phyloP scores from a whole-genome alignment of 64 coral and sea anemone genomes.

The Platygyra sinensis region DNA sequence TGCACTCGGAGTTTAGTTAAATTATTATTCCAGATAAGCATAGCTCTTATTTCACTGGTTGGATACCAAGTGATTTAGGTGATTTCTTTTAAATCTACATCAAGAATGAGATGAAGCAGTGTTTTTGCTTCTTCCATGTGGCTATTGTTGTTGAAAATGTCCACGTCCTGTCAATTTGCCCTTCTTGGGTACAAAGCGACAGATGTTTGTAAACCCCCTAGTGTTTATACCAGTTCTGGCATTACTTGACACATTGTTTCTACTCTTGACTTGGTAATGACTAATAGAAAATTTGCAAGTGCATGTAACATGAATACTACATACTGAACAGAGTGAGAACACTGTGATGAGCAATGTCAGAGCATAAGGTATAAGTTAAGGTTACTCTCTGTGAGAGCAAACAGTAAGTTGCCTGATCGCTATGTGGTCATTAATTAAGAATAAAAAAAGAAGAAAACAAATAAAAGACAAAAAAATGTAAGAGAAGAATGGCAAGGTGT shows the following conservation, averaged over 20 bases:
- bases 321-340: background rate
- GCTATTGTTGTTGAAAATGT: background rate
- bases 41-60: background rate
- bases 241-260: slow-evolving; percentile 6
- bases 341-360: background rate
- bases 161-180: slow-evolving; percentile 1
- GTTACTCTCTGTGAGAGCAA: slow-evolving; percentile 49
- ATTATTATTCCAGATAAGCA: too few relatives aligned
- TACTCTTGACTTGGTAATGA: too few relatives aligned
- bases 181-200: background rate
- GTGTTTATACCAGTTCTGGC: slow-evolving; percentile 12
- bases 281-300: background rate
- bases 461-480: background rate
- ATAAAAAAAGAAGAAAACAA: background rate
- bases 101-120: background rate
- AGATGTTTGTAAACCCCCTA: slow-evolving; percentile 10
- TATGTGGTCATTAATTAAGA: background rate
- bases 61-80: background rate
- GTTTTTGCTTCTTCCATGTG: background rate
- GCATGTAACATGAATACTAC: background rate
- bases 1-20: too few relatives aligned
- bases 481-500: background rate
- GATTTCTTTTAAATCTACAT: background rate
- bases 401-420: background rate
- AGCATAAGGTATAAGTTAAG: slow-evolving; percentile 10